Evolutionary conservation across 2,113 vertebrate species (phyloP).

Genomic region (Sturnira hondurensis): DNA sequence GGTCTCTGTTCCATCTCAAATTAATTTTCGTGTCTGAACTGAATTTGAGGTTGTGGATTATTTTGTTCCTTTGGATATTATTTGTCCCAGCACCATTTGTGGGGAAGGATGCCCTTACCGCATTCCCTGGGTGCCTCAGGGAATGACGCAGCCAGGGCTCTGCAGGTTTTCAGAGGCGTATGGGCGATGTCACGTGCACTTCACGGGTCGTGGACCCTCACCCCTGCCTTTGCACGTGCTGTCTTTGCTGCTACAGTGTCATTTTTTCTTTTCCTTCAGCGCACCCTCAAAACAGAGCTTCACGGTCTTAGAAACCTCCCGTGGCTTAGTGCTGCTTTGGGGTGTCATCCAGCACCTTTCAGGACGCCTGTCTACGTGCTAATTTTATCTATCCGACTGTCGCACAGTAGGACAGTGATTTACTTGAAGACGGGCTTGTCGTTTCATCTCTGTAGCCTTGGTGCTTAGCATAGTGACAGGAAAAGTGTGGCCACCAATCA

Average conservation of each 20-base stretch:
- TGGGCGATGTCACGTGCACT: not conserved
- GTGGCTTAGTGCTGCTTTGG: not conserved
- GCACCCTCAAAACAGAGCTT: not conserved
- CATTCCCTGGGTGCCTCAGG: too few species aligned
- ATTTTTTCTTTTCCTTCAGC: not conserved
- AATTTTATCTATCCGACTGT: not conserved
- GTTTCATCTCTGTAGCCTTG: not conserved
- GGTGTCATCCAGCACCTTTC: not conserved
- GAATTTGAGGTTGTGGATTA: not conserved
- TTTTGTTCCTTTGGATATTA: not conserved
- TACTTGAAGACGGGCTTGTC: not conserved
- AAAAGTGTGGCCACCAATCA: not conserved
- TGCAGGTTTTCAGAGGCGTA: not conserved
- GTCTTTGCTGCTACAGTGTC: rapidly evolving
- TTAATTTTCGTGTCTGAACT: not conserved
- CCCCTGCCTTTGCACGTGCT: not conserved
- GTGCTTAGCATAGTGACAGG: not conserved
- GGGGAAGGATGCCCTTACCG: too few species aligned
- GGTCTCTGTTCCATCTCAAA: not conserved
- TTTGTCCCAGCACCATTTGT: not conserved
- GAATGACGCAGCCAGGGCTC: not conserved
- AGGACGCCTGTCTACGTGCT: not conserved
- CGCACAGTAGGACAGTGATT: not conserved
- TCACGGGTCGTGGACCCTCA: not conserved
- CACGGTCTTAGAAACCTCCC: not conserved